phyloP scores from a whole-genome alignment of 2,113 vertebrate genomes.

The Macrotis lagotis region DNA sequence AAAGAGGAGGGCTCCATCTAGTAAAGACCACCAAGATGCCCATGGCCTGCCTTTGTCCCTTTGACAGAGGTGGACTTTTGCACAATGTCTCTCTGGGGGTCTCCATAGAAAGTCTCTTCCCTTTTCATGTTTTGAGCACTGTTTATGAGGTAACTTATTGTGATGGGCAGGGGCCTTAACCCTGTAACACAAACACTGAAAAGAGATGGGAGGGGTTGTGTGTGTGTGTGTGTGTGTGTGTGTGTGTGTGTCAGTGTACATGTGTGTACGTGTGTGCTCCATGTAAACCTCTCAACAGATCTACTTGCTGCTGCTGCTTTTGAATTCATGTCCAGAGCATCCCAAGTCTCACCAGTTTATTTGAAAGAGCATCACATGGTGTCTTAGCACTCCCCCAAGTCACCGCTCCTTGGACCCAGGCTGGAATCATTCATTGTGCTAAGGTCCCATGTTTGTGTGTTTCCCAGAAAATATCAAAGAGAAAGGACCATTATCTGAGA shows the following conservation, averaged over 20 bases:
- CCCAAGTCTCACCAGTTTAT: constrained; percentile 54
- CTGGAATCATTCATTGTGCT: not conserved
- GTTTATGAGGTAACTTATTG: constrained; percentile 82
- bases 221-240: not conserved
- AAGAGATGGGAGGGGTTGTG: not conserved
- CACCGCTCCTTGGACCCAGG: not conserved
- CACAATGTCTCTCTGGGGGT: constrained; percentile 64
- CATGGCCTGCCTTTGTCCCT: constrained; percentile 64
- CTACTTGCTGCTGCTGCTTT: constrained; percentile 53
- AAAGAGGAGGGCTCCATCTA: constrained; percentile 81
- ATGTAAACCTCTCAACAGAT: constrained; percentile 30
- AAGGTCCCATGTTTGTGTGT: constrained; percentile 26
- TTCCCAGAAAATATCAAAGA: constrained; percentile 16
- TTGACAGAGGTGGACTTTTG: constrained; percentile 70
- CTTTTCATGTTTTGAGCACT: constrained; percentile 69
- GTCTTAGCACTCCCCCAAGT: constrained; percentile 47
- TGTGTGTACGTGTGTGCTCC: constrained; percentile 22
- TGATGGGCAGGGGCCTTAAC: constrained; percentile 61
- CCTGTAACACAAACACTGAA: constrained; percentile 68
- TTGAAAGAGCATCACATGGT: constrained; percentile 42
- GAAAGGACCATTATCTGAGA: constrained; percentile 21
- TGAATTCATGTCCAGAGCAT: constrained; percentile 48
- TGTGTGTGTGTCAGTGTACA: too few species aligned
- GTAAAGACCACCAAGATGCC: constrained; percentile 72
- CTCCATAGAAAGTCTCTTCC: constrained; percentile 63